A percentile compares a stretch with the other conserved stretches of the same genome.
These are phyloP conservation scores for Calypte anna DNA, from an alignment of 2,113 vertebrate genomes.

Conservation along the genomic window DNA sequence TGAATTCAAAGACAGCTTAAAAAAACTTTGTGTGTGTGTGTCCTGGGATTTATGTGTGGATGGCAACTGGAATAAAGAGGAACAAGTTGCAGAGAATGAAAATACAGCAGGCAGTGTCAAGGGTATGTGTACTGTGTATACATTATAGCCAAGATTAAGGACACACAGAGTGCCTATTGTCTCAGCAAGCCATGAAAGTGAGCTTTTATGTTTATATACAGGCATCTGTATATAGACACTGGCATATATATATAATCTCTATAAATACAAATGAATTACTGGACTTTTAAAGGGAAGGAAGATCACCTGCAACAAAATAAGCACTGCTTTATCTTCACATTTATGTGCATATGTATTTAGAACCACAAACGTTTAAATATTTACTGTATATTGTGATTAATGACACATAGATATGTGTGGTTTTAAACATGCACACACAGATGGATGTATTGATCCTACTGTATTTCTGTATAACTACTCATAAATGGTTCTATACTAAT, in stretches of 20 bases:
- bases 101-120: conserved; percentile 25
- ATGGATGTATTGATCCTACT: not conserved
- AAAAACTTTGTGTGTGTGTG: conserved; percentile 5
- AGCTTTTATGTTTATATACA: not conserved
- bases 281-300: conserved; percentile 5
- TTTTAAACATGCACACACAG: not conserved
- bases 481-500: not conserved
- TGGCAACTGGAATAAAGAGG: not conserved
- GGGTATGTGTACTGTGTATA: not conserved
- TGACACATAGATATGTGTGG: not conserved
- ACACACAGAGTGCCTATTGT: conserved; percentile 13
- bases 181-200: conserved; percentile 14
- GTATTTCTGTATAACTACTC: not conserved
- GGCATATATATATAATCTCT: not conserved
- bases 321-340: not conserved
- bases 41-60: conserved; percentile 43
- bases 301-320: not conserved
- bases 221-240: not conserved
- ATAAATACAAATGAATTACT: not conserved
- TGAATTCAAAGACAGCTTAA: conserved; percentile 48
- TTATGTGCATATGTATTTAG: not conserved
- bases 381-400: not conserved
- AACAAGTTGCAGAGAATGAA: conserved; percentile 23
- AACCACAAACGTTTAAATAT: not conserved
- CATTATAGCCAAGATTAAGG: not conserved